Percentiles rank a stretch among this genome's conserved stretches.
Evolutionary conservation across 92 coral and sea anemone species (phyloP).

Genomic region (Siderastrea radians): DNA sequence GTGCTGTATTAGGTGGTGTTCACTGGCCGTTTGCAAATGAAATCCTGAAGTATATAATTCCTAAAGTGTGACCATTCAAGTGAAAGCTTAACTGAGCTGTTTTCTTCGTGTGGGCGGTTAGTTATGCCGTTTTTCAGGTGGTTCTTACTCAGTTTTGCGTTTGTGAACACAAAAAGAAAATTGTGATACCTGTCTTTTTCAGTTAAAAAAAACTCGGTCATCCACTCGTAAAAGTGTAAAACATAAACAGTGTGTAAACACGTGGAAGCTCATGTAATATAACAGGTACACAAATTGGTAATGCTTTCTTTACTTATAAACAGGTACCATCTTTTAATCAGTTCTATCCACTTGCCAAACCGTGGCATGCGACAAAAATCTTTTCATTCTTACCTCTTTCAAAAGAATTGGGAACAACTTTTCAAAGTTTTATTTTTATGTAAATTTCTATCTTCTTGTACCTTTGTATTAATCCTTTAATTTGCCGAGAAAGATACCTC

Average conservation of each 20-base stretch:
- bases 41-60: too few species aligned
- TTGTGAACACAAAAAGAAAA: too few species aligned
- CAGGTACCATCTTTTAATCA: not conserved
- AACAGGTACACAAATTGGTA: not conserved
- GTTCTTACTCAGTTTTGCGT: too few species aligned
- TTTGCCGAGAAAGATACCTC: not conserved
- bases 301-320: too few species aligned
- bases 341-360: not conserved
- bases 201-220: too few species aligned
- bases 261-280: not conserved
- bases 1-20: too few species aligned
- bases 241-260: not conserved
- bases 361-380: not conserved
- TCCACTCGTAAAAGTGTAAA: not conserved
- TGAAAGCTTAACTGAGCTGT: too few species aligned
- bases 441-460: not conserved
- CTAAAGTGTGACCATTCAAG: too few species aligned
- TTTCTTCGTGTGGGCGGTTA: too few species aligned
- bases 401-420: not conserved
- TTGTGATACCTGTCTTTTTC: too few species aligned
- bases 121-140: too few species aligned
- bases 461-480: not conserved
- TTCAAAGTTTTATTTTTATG: not conserved
- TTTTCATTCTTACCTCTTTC: slow-evolving; percentile 4
- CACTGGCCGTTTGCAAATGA: too few species aligned